Percentiles rank a stretch among this genome's conserved stretches.
phyloP scores from a whole-genome alignment of 2,113 vertebrate genomes.

The Odontophorus gujanensis region DNA sequence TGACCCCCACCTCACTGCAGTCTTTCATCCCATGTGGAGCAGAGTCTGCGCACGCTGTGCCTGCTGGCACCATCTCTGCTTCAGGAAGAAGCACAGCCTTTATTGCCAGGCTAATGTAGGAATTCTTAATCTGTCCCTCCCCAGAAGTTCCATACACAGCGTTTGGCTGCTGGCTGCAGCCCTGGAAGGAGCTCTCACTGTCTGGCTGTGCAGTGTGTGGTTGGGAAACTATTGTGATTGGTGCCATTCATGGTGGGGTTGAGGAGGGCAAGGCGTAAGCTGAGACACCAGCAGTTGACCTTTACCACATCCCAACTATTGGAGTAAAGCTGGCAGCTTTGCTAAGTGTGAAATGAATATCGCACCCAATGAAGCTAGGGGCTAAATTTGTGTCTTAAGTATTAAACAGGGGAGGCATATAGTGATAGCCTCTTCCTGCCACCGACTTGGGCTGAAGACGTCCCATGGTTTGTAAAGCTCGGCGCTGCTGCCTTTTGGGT shows the following conservation, averaged over 20 bases:
- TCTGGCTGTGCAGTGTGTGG: fast-evolving
- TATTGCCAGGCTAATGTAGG: too few species aligned
- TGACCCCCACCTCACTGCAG: too few species aligned
- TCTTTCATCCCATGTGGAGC: too few species aligned
- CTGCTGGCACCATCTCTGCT: fast-evolving
- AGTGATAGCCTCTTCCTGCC: slow-evolving; percentile 70
- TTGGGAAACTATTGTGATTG: neutral
- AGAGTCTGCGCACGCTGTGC: fast-evolving
- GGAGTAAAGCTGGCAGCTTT: slow-evolving; percentile 58
- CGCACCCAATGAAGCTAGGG: slow-evolving; percentile 70
- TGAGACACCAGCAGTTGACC: slow-evolving; percentile 39
- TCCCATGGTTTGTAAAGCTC: slow-evolving; percentile 83
- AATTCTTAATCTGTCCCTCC: fast-evolving
- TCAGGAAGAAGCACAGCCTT: fast-evolving
- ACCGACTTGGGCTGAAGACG: slow-evolving; percentile 35
- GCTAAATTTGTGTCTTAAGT: slow-evolving; percentile 88
- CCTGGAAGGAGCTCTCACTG: neutral
- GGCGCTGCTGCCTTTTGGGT: neutral
- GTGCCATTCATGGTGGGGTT: fast-evolving
- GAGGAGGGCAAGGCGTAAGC: slow-evolving; percentile 4
- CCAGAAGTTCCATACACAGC: fast-evolving
- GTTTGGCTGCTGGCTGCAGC: neutral
- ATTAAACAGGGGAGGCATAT: slow-evolving; percentile 69
- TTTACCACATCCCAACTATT: slow-evolving; percentile 10
- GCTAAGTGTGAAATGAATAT: slow-evolving; percentile 77